These are phyloP conservation scores for Baronia brevicornis DNA, from an alignment of 2,888 invertebrate genomes.

Conservation along the genomic window DNA sequence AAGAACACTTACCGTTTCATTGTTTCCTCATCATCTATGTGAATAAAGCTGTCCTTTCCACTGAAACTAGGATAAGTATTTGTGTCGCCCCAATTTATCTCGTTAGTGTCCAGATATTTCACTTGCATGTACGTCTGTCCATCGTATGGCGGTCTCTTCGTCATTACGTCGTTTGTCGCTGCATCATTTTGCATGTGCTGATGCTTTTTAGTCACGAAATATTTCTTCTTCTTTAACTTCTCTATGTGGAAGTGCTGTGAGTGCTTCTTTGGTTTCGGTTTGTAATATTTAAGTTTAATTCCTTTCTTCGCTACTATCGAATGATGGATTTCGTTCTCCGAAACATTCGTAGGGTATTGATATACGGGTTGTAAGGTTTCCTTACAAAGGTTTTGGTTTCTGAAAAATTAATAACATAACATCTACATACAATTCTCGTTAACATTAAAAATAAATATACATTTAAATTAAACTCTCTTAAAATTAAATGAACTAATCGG, in stretches of 20 bases:
- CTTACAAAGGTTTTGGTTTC: conserved; percentile 42
- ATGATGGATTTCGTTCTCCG: conserved; percentile 47
- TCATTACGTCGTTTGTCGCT: conserved; percentile 40
- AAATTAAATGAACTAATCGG: too few relatives aligned
- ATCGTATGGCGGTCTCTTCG: conserved; percentile 51
- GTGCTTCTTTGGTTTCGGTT: conserved; percentile 47
- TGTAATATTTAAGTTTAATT: conserved; percentile 48
- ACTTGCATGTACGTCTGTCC: conserved; percentile 68
- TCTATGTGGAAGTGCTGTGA: conserved; percentile 34
- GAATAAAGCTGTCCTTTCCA: conserved; percentile 89
- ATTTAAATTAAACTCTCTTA: too few relatives aligned
- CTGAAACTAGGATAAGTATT: conserved; percentile 83
- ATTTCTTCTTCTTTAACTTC: conserved; percentile 50
- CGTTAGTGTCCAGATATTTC: conserved; percentile 57
- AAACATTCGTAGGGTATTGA: conserved; percentile 39
- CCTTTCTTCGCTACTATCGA: conserved; percentile 61
- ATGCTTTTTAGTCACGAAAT: conserved; percentile 42
- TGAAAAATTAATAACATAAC: conserved; percentile 29
- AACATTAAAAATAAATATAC: too few relatives aligned
- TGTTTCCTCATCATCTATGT: conserved; percentile 90
- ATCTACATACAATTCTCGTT: too few relatives aligned
- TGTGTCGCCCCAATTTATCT: conserved; percentile 61
- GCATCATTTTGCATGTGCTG: conserved; percentile 30
- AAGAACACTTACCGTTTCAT: conserved; percentile 84
- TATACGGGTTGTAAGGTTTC: conserved; percentile 41